These are phyloP conservation scores for Neoscelio sp. DNA, from an alignment of 2,888 invertebrate genomes.

Conservation along the genomic window DNA sequence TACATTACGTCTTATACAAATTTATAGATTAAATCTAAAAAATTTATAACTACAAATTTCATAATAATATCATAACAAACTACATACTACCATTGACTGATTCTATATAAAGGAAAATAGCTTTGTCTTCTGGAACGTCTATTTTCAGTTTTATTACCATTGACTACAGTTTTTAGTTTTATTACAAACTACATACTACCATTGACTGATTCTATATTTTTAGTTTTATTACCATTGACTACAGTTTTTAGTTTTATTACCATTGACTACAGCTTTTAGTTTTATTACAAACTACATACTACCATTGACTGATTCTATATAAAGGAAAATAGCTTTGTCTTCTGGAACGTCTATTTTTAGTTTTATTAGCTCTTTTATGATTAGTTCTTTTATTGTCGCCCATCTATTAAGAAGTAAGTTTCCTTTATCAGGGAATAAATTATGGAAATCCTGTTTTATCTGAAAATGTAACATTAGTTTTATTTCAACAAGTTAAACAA, in stretches of 20 bases:
- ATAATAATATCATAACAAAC: background rate
- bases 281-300: background rate
- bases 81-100: background rate
- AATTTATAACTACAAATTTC: no score
- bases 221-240: background rate
- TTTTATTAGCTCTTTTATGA: conserved; percentile 2
- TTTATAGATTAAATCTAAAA: no score
- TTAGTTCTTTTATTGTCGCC: background rate
- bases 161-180: no score
- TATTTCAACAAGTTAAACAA: no score
- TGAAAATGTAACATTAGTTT: no score
- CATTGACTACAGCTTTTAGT: no score
- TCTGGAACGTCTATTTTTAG: background rate
- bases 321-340: conserved; percentile 12
- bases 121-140: background rate
- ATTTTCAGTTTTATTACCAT: background rate
- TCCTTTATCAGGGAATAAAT: conserved; percentile 1
- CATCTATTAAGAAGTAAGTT: background rate
- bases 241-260: background rate
- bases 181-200: background rate
- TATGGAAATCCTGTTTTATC: conserved; percentile 5
- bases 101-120: background rate
- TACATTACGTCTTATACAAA: no score
- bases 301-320: conserved; percentile 9
- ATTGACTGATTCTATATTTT: background rate